Percentiles rank a stretch among this genome's conserved stretches.
phyloP scores from a whole-genome alignment of 2,888 invertebrate genomes.

The Rambutsinella grinnellia region DNA sequence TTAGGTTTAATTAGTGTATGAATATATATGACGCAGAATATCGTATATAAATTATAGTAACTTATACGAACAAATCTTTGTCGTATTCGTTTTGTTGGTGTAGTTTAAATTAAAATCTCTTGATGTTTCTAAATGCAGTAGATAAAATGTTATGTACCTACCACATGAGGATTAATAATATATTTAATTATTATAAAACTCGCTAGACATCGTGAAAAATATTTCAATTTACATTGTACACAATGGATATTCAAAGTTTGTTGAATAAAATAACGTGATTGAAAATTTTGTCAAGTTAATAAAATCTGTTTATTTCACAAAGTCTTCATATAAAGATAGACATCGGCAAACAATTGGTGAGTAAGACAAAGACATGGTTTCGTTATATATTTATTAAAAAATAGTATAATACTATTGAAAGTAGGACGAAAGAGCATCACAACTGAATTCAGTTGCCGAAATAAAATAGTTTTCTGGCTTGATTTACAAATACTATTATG shows the following conservation, averaged over 20 bases:
- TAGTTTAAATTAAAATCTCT: slow-evolving; percentile 18
- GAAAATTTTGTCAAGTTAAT: neutral
- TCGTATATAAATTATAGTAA: too few species aligned
- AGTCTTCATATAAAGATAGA: too few species aligned
- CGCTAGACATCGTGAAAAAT: slow-evolving; percentile 28
- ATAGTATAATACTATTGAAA: too few species aligned
- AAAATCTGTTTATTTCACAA: too few species aligned
- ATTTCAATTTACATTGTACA: slow-evolving; percentile 37
- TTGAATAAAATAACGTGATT: slow-evolving; percentile 45
- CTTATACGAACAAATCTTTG: slow-evolving; percentile 33
- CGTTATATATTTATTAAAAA: too few species aligned
- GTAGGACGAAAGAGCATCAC: too few species aligned
- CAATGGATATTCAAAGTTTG: slow-evolving; percentile 43
- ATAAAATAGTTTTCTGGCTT: too few species aligned
- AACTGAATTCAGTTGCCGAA: too few species aligned
- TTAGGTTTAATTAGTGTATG: too few species aligned
- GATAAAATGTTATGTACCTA: slow-evolving; percentile 32
- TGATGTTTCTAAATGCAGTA: slow-evolving; percentile 25
- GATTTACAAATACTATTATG: too few species aligned
- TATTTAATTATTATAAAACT: slow-evolving; percentile 22
- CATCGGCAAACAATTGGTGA: too few species aligned
- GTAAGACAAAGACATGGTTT: too few species aligned
- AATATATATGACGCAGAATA: slow-evolving; percentile 29
- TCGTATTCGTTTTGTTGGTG: slow-evolving; percentile 41
- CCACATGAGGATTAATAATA: slow-evolving; percentile 46